phyloP scores from a whole-genome alignment of 1,140 invertebrate genomes.

The Himalopsyche phryganea region DNA sequence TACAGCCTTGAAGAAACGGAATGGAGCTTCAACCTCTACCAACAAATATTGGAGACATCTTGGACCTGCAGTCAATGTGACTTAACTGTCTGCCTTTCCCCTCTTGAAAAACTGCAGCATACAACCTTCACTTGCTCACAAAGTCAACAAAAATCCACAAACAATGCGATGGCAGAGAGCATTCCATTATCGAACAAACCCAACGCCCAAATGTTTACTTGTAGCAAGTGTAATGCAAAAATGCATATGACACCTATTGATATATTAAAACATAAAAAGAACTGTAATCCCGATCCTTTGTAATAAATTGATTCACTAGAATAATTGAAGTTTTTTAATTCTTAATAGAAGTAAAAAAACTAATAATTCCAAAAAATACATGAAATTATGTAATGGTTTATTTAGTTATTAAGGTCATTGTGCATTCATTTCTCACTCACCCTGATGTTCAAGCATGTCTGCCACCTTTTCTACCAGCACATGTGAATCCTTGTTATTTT shows the following conservation, averaged over 20 bases:
- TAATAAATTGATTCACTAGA: too few relatives aligned
- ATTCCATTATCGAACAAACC: conserved; percentile 44
- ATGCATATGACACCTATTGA: conserved; percentile 72
- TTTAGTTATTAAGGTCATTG: too few relatives aligned
- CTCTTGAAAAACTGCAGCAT: conserved; percentile 58
- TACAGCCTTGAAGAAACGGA: conserved; percentile 58
- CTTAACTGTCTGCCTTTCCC: conserved; percentile 49
- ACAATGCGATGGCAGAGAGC: conserved; percentile 39
- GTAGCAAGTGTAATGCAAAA: conserved; percentile 65
- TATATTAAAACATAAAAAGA: conserved; percentile 70
- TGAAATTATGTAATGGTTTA: too few relatives aligned
- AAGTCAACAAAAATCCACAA: conserved; percentile 31
- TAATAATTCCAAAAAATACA: too few relatives aligned
- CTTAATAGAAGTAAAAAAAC: too few relatives aligned
- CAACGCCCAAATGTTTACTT: conserved; percentile 68
- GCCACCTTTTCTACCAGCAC: too few relatives aligned
- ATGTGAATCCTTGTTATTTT: too few relatives aligned
- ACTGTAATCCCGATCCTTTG: conserved; percentile 40
- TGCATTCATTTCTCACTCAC: too few relatives aligned
- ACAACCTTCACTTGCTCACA: conserved; percentile 43
- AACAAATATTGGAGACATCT: conserved; percentile 49
- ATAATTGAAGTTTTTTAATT: too few relatives aligned
- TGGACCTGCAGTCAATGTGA: conserved; percentile 59
- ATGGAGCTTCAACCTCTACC: conserved; percentile 57
- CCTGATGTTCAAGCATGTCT: too few relatives aligned